Evolutionary conservation across 2,797 vertebrate genomes (phyloP).

Genomic region (Emys orbicularis): DNA sequence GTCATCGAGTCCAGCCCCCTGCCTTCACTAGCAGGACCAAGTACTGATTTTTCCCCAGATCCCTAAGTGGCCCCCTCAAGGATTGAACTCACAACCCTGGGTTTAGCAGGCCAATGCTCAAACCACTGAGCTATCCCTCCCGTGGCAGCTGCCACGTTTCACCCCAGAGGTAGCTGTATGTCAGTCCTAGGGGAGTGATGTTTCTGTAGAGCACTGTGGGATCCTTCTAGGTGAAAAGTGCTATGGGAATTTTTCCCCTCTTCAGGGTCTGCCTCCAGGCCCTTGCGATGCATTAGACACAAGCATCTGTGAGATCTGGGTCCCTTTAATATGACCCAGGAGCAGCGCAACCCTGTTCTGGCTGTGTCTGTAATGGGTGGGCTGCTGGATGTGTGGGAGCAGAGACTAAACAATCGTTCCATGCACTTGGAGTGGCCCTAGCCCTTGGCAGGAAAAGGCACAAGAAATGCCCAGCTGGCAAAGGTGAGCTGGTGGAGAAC

Average conservation of each 20-base stretch:
- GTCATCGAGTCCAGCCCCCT: no score
- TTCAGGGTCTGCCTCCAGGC: background rate
- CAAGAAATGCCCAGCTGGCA: background rate
- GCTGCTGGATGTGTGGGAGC: background rate
- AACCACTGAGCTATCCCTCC: no score
- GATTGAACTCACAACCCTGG: no score
- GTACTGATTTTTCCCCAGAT: no score
- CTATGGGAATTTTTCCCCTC: background rate
- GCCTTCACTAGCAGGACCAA: no score
- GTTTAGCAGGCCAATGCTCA: no score
- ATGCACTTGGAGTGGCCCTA: background rate
- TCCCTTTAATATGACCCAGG: no score
- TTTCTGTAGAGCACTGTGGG: background rate
- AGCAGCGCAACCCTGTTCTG: background rate
- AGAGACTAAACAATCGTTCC: background rate
- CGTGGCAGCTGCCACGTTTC: background rate
- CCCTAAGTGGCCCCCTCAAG: no score
- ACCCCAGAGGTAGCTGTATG: background rate
- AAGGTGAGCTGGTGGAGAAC: background rate
- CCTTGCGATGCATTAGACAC: background rate
- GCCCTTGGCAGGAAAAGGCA: background rate
- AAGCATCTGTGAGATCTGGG: background rate
- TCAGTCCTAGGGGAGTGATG: background rate
- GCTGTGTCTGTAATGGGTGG: background rate
- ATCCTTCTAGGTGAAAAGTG: background rate